Conservation (phyloP, 2,113 vertebrate species). For the Spermophilus dauricus region DNA sequence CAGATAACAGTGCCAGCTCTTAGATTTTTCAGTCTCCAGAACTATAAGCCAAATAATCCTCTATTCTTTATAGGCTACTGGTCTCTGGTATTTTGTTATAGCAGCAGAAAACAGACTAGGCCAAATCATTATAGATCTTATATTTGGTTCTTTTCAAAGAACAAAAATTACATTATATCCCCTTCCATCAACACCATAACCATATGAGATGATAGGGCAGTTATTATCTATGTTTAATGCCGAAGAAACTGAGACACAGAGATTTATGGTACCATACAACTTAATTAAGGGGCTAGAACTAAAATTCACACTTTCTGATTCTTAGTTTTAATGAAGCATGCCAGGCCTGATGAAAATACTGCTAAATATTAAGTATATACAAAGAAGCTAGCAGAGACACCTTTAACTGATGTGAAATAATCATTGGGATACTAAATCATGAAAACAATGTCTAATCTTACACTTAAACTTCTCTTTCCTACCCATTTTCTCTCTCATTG, state of each 20-base stretch:
- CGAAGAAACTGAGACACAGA: background rate
- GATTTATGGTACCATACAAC: background rate
- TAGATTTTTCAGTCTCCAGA: background rate
- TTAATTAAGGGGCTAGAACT: background rate
- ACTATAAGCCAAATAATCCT: background rate
- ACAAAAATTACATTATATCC: background rate
- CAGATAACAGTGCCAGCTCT: background rate
- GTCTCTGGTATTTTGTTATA: background rate
- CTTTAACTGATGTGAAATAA: conserved; percentile 33
- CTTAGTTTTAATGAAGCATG: background rate
- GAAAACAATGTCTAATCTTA: background rate
- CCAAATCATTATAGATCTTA: background rate
- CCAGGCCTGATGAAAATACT: background rate
- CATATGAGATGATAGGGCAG: background rate
- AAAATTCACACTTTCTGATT: conserved; percentile 25
- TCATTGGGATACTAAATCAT: background rate
- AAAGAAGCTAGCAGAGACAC: background rate
- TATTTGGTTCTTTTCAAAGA: background rate
- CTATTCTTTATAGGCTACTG: background rate
- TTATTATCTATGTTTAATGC: background rate
- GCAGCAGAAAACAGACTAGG: background rate
- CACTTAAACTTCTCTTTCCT: background rate
- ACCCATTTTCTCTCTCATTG: background rate
- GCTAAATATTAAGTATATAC: background rate
- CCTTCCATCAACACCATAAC: background rate